phyloP scores from a whole-genome alignment of 2,113 vertebrate species.

The Callipepla squamata region DNA sequence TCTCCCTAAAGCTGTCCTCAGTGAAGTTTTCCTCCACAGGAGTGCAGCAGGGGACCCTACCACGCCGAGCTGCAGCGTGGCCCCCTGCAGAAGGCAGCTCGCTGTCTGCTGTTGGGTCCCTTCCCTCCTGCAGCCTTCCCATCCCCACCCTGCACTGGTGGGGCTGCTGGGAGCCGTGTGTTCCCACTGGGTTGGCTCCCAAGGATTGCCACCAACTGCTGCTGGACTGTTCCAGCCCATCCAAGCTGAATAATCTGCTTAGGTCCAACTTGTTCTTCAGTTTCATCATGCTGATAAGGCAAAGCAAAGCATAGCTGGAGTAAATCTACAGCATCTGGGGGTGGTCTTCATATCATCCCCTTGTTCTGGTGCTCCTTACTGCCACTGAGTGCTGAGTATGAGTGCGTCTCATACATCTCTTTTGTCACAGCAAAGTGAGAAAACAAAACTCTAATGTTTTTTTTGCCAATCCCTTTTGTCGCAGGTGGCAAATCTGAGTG shows the following conservation, averaged over 20 bases:
- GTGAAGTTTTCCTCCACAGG: neutral
- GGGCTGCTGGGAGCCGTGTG: neutral
- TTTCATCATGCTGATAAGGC: neutral
- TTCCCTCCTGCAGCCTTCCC: too few species aligned
- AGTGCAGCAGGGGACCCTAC: neutral
- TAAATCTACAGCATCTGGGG: neutral
- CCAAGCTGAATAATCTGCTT: neutral
- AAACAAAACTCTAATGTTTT: neutral
- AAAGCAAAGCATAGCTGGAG: neutral
- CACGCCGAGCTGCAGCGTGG: accelerated
- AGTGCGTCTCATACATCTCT: neutral
- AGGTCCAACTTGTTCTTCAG: neutral
- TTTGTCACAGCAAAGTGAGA: neutral
- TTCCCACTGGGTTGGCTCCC: neutral
- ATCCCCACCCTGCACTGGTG: neutral
- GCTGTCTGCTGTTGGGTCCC: neutral
- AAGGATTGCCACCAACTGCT: neutral
- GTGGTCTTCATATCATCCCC: neutral
- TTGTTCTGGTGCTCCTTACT: neutral
- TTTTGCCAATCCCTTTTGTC: neutral
- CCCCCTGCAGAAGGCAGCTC: neutral
- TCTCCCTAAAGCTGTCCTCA: neutral
- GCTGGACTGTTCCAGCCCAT: neutral
- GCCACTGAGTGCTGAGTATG: neutral
- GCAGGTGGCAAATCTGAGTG: slow-evolving; percentile 91